Evolutionary conservation across 2,888 invertebrate species (phyloP), one percentile per base, ranked within the genome.

Genomic region (Ecdyonurus torrentis): DNA sequence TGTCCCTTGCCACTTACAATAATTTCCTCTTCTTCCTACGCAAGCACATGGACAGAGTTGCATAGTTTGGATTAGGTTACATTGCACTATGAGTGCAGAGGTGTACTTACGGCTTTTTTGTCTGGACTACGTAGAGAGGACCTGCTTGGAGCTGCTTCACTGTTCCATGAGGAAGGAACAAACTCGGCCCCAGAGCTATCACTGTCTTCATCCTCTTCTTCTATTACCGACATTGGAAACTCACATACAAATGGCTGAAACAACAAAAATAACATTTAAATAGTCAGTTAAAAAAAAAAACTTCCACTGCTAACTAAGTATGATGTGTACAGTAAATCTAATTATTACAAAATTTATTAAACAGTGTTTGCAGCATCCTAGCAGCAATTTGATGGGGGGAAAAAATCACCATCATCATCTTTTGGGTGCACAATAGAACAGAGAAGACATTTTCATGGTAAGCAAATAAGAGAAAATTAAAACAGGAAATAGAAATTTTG

Each of bases 161-260:
- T 85, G 74, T 89, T 85, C 90, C 90, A 90, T 65, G 86, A 86
- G 2, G 87, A 89, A 3, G 89, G 88, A 64, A 87, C 83, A 73
- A 89, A 89, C 69, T 83, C 83, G 50, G 79, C 67, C 5, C 70
- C 68, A 63, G 70, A 69, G 25, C 72, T 73, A 55, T 68, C 68
- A 52, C 68, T 68, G 53, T 67, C 69, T 63, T 70, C 72, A 25
- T 67, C 69, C 2, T 67, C 69, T 62, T 79, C 78, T 19, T 63
- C 61, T 23, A 63, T 63, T 1, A 61, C 63, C 22, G 25, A 60
- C 63, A 63, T 63, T 1, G 60, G 58, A 25, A 37, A 37, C 7
- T 37, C 37, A 37, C n/a, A n/a, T n/a, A n/a, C n/a, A n/a, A n/a
- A n/a, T n/a, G n/a, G n/a, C n/a, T n/a, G n/a, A n/a, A n/a, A n/a